Evolutionary conservation across 2,113 vertebrate genomes (phyloP).

Genomic region (Labeo rohita): DNA sequence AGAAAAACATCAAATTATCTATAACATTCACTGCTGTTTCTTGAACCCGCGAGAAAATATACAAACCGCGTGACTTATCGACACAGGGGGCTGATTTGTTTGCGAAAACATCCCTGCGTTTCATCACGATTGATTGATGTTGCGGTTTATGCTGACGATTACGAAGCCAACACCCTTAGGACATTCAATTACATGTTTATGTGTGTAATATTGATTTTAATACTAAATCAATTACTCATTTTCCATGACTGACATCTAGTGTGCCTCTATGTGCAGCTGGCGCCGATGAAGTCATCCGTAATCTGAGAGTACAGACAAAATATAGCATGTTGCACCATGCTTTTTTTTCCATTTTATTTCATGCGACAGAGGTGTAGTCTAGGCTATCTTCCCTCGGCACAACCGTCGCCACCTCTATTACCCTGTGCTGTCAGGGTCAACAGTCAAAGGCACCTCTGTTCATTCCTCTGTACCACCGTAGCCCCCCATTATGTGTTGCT

Average conservation of each 20-base stretch:
- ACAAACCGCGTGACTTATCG: neutral
- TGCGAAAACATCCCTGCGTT: neutral
- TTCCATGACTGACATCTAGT: slow-evolving; percentile 29
- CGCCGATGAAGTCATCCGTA: neutral
- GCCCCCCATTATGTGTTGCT: slow-evolving; percentile 50
- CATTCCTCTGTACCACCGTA: slow-evolving; percentile 49
- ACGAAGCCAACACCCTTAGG: slow-evolving; percentile 17
- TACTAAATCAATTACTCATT: slow-evolving; percentile 33
- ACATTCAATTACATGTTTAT: slow-evolving; percentile 34
- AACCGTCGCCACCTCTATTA: slow-evolving; percentile 57
- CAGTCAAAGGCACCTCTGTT: slow-evolving; percentile 53
- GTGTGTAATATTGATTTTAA: slow-evolving; percentile 28
- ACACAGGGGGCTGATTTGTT: neutral
- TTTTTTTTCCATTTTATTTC: slow-evolving; percentile 18
- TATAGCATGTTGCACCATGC: neutral
- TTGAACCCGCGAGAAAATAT: neutral
- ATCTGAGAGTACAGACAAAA: neutral
- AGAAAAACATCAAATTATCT: neutral
- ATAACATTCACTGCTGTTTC: neutral
- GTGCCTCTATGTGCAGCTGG: neutral
- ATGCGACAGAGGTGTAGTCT: neutral
- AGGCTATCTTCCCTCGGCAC: slow-evolving; percentile 10
- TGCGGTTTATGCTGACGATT: neutral
- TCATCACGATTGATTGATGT: slow-evolving; percentile 15
- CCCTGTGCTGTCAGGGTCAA: slow-evolving; percentile 55